Evolutionary conservation across 1,140 invertebrate species (phyloP).

Genomic region (Tribolium madens): DNA sequence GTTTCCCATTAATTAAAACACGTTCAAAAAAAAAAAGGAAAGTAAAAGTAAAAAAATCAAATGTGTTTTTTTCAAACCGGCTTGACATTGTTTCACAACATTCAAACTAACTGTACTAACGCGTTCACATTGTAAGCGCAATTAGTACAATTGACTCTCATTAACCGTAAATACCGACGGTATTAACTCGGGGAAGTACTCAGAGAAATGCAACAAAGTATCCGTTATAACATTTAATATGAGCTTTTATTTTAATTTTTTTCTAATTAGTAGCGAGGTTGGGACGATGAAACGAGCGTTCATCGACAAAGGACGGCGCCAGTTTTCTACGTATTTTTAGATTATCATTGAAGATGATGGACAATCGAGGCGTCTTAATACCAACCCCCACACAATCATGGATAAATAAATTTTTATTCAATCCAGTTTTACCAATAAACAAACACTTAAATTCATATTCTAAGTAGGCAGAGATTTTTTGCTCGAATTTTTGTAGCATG

Average conservation of each 20-base stretch:
- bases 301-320: conserved; percentile 7
- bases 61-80: neutral
- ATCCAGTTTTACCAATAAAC: too few relatives aligned
- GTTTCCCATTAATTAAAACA: conserved; percentile 20
- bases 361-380: conserved; percentile 4
- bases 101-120: conserved; percentile 5
- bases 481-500: too few relatives aligned
- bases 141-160: conserved; percentile 22
- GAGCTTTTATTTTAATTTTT: neutral
- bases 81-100: conserved; percentile 24
- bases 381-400: neutral
- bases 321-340: conserved; percentile 2
- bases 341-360: neutral
- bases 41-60: conserved; percentile 21
- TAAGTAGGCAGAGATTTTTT: too few relatives aligned
- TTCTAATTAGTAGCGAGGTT: neutral
- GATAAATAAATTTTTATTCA: too few relatives aligned
- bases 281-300: neutral
- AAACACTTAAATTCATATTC: too few relatives aligned
- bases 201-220: neutral
- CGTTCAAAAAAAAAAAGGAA: neutral
- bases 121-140: conserved; percentile 1
- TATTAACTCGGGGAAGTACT: neutral
- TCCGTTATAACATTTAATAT: neutral
- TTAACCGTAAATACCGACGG: conserved; percentile 1